Evolutionary conservation across 64 coral and sea anemone genomes (phyloP), one percentile per base, ranked within the genome.

Genomic region (Pachyseris speciosa): DNA sequence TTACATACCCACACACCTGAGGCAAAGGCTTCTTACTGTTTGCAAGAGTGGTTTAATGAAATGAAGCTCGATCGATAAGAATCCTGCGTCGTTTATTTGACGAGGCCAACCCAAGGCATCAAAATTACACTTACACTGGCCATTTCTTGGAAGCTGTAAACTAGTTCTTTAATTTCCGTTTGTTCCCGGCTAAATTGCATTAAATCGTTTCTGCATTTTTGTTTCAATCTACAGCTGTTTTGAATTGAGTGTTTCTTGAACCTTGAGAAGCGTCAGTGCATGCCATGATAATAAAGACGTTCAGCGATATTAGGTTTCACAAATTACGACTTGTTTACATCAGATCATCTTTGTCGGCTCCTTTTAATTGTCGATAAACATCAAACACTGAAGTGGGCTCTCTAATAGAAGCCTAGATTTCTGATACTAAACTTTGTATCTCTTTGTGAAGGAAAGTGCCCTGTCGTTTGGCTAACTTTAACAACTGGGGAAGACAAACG

Each of bases 301-400:
- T 64, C 9, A 71, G 34, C 67, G 67, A 71, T 71, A 71, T 34
- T 34, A 37, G 67, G 30, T 36, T 36, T 71, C 16, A 34, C 39
- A 71, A 39, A n/a, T 39, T 61, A 61, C 27, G 5, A 36, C 64
- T 67, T 71, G 36, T 71, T 71, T 71, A 32, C 34, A 71, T 71
- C 67, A 38, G 34, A 71, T 71, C 33, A 39, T 71, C 67, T 36
- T 33, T 39, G 67, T 71, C 67, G 67, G 67, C 39, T 39, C 36
- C 19, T 71, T 36, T 39, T 22, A 38, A 71, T 37, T 71, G 34
- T 37, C 1, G 36, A 40, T 40, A 34, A 19, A 12, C 67, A 71
- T 71, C 34, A 71, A 40, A 2, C 20, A 17, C 37, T 15, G 11
- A 22, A 71, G 67, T 40, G 32, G 34, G 1, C 33, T 38, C 19